These are phyloP conservation scores for Hybognathus amarus DNA, from an alignment of 2,797 vertebrate genomes.

Conservation along the genomic window DNA sequence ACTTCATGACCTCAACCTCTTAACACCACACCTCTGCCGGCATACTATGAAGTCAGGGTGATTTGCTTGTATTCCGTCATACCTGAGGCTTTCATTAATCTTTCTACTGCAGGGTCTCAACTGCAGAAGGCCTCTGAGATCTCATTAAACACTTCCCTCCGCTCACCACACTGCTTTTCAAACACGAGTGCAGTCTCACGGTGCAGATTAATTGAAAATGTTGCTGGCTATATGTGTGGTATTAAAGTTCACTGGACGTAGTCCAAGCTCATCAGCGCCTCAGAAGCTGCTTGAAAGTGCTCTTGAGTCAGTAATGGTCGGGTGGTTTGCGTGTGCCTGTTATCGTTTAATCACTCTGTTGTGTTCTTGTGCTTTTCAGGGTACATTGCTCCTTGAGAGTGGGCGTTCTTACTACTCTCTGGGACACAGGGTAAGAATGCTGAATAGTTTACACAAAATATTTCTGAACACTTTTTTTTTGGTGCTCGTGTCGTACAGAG, in stretches of 20 bases:
- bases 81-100: constrained; percentile 58
- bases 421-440: constrained; percentile 95
- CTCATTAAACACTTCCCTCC: constrained; percentile 53
- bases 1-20: constrained; percentile 21
- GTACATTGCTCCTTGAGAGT: constrained; percentile 98
- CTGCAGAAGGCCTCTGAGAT: constrained; percentile 49
- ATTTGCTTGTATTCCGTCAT: constrained; percentile 52
- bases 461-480: not conserved
- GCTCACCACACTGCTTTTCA: constrained; percentile 52
- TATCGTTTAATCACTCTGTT: constrained; percentile 49
- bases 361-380: constrained; percentile 70
- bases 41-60: constrained; percentile 10
- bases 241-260: constrained; percentile 48
- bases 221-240: constrained; percentile 39
- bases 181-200: constrained; percentile 40
- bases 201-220: constrained; percentile 55
- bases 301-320: constrained; percentile 32
- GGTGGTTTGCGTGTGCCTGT: constrained; percentile 15
- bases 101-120: constrained; percentile 1
- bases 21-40: not conserved
- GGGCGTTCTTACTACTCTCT: constrained; percentile 98
- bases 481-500: not conserved
- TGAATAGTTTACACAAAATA: too few species aligned
- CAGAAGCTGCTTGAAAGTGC: constrained; percentile 30
- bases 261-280: constrained; percentile 43